Base-by-base conservation (phyloP, 2,888 invertebrate genomes). In the Oscheius sp. region DNA sequence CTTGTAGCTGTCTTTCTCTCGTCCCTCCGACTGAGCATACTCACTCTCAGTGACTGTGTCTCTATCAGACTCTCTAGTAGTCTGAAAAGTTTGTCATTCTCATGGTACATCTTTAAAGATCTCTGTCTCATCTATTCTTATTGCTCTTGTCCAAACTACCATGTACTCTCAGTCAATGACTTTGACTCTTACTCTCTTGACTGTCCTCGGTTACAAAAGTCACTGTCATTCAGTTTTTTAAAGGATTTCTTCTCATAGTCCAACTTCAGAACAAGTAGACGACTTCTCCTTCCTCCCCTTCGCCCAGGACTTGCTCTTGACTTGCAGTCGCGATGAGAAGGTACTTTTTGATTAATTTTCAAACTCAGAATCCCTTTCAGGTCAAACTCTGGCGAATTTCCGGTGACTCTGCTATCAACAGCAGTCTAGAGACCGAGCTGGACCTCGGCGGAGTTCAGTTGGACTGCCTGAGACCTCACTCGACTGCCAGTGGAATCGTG, bases 211-310 rank as follows among this genome's bases (percentile, higher is more conserved):
- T 21, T 21, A 21, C 21, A 21, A 0, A 21, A 21, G 21, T 21
- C 21, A 21, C 21, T 21, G 21, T 21, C 21, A 21, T 21, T 21
- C 21, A 21, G 21, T 21, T 21, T 55, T 21, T 55, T 60, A 10
- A 9, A 60, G 7, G n/a, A 33, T 33, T 42, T 3, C 42, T 7
- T 50, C 35, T 7, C n/a, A 32, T 2, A 48, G 1, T 4, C 48
- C n/a, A 32, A 21, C 95, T 90, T 92, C 94, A 70, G 96, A 96
- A 87, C 94, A 95, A 62, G 94, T 96, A 51, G 95, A 95, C 53
- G 96, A 96, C 90, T 93, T 96, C 92, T 94, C 94, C 86, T 96
- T 97, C 90, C 96, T 96, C 47, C 96, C 96, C 7, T 96, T 96
- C 90, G 95, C 96, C 89, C 96, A 96, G 91, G 94, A 95, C 51